phyloP scores from a whole-genome alignment of 2,888 invertebrate genomes.

The Poecilobothrus nobilitatus region DNA sequence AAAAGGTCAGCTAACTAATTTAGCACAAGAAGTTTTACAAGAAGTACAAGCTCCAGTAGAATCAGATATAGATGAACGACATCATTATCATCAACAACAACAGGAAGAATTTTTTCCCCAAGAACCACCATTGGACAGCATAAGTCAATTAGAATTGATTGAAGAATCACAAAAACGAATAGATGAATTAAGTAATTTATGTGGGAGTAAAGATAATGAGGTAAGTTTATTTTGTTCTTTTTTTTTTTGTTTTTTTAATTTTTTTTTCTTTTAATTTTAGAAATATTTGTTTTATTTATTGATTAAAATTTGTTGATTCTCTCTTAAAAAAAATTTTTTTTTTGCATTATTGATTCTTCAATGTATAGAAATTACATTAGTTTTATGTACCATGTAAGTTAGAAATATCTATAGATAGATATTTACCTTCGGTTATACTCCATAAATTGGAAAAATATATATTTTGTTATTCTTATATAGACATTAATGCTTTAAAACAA shows the following conservation, averaged over 20 bases:
- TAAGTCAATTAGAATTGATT: slow-evolving; percentile 7
- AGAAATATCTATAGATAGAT: background rate
- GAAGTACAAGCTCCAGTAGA: background rate
- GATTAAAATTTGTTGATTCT: background rate
- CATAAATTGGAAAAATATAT: background rate
- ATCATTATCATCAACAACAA: background rate
- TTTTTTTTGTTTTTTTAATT: background rate
- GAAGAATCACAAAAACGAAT: slow-evolving; percentile 9
- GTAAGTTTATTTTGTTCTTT: background rate
- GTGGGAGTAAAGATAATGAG: slow-evolving; percentile 10
- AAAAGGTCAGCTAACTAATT: slow-evolving; percentile 80
- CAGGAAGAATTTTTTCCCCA: background rate
- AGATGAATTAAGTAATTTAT: slow-evolving; percentile 2
- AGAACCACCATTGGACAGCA: background rate
- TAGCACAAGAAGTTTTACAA: slow-evolving; percentile 60
- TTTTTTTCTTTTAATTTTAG: too few relatives aligned
- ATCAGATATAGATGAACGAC: background rate
- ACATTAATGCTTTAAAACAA: too few relatives aligned
- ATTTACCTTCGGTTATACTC: background rate
- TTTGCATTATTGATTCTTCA: too few relatives aligned
- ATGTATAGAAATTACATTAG: too few relatives aligned
- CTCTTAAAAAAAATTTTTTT: too few relatives aligned
- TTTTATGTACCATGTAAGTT: too few relatives aligned
- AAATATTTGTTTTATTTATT: background rate
- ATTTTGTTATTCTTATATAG: background rate